A percentile compares a stretch with the other conserved stretches of the same genome.
Conservation (phyloP, 1,140 invertebrate species). For the Eubasilissa regina region DNA sequence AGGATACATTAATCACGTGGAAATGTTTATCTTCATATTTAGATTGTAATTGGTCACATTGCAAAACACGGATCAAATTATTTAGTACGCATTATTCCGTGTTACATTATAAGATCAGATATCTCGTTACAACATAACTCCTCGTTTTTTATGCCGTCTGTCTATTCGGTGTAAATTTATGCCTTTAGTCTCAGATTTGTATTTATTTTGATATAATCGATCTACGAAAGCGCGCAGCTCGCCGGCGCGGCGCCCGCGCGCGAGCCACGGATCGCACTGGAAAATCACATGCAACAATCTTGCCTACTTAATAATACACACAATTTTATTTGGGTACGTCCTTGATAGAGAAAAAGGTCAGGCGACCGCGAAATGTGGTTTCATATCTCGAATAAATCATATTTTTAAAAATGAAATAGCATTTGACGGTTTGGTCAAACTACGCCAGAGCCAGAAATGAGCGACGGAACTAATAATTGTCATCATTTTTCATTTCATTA, state of each 20-base stretch:
- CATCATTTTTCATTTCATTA: too few species aligned
- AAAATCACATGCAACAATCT: background rate
- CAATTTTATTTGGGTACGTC: constrained; percentile 27
- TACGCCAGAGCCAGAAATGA: too few species aligned
- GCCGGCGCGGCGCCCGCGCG: background rate
- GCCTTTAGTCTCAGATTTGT: constrained; percentile 46
- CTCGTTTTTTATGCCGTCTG: constrained; percentile 16
- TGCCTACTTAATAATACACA: constrained; percentile 1
- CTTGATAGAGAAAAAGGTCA: constrained; percentile 26
- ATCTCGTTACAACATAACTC: constrained; percentile 23
- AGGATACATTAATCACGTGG: constrained; percentile 4
- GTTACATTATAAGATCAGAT: background rate
- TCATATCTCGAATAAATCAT: background rate
- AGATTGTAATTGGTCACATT: constrained; percentile 3
- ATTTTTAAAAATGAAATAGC: background rate
- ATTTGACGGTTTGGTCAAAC: too few species aligned
- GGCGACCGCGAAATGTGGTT: background rate
- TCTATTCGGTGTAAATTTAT: constrained; percentile 49
- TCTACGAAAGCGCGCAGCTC: constrained; percentile 27
- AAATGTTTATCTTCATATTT: constrained; percentile 16
- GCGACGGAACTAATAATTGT: too few species aligned
- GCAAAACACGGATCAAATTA: constrained; percentile 3
- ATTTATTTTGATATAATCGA: constrained; percentile 55
- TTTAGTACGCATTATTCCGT: constrained; percentile 1
- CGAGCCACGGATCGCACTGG: background rate